Base-by-base conservation (phyloP, 2,888 invertebrate genomes). In the Unio delphinus region DNA sequence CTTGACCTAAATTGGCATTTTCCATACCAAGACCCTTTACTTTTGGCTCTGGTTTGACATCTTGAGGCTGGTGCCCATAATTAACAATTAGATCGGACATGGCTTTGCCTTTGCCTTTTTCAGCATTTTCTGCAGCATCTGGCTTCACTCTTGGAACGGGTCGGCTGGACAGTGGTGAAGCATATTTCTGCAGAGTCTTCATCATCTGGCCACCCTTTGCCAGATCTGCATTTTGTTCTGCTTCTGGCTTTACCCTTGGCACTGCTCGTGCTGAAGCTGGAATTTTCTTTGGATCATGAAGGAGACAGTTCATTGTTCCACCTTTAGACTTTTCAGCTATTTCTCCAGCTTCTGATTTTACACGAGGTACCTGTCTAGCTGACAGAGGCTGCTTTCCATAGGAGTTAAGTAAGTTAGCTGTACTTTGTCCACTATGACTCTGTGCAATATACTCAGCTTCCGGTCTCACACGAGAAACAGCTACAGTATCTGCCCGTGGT, bases 181-280 rank as follows among this genome's bases (percentile, higher is more conserved):
- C 83, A 70, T 79, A 84, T 67, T 80, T 79, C 57, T 79, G 73
- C 67, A 85, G 66, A 23, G 75, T 78, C 68, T 82, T 84, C 54
- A 77, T 77, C 84, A 86, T 85, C 55, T 79, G 80, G 55, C 73
- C 73, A 1, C 86, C 86, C 28, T 72, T 70, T 58, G 77, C 85
- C 11, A 81, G 73, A 15, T 75, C 69, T 1, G 86, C 85, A 67
- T 72, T 86, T 8, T 65, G 69, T 59, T 68, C 73, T 8, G 83
- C 86, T 63, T 86, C 85, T 1, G 73, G 65, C 76, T 81, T 84
- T 0, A 86, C 80, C 56, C 86, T 71, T 7, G 87, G 83, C 20
- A 63, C 82, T 54, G 78, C 71, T 67, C 83, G 75, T 26, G 81
- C 75, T 20, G 86, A 81, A 30, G 45, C 64, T 18, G 85, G 87